A percentile compares a stretch with the other conserved stretches of the same genome.
These are phyloP conservation scores for Bombus terrestris DNA, from an alignment of 1,140 invertebrate genomes.

Conservation along the genomic window DNA sequence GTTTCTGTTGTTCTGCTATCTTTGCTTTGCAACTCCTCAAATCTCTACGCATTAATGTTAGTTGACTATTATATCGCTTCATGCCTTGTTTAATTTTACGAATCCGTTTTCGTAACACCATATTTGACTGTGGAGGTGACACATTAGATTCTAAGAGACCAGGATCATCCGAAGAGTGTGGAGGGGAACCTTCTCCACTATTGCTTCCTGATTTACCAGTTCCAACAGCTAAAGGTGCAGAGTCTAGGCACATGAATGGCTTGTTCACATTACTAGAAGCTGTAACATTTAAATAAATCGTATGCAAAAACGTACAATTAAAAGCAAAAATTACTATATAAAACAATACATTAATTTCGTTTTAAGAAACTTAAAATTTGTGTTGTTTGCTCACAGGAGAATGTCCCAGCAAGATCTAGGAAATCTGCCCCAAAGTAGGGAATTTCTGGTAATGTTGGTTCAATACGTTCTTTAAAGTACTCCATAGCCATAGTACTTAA, in stretches of 20 bases:
- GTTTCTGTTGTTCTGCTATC: constrained; percentile 91
- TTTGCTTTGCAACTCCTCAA: constrained; percentile 90
- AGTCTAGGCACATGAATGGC: constrained; percentile 86
- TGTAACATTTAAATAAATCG: constrained; percentile 67
- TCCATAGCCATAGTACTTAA: constrained; percentile 96
- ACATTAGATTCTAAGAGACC: constrained; percentile 84
- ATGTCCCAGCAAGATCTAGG: constrained; percentile 87
- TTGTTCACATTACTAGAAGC: constrained; percentile 85
- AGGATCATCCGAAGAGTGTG: constrained; percentile 80
- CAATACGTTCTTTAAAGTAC: constrained; percentile 95
- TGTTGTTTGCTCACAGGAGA: constrained; percentile 84
- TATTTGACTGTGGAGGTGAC: constrained; percentile 90
- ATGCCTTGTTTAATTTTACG: constrained; percentile 94
- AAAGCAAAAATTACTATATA: background rate
- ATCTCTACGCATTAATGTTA: constrained; percentile 89
- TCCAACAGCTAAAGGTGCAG: constrained; percentile 83
- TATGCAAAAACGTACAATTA: constrained; percentile 7
- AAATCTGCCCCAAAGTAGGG: constrained; percentile 93
- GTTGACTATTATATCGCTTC: constrained; percentile 92
- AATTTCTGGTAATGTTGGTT: constrained; percentile 92
- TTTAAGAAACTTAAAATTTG: background rate
- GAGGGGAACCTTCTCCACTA: constrained; percentile 78
- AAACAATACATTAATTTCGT: background rate
- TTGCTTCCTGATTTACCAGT: constrained; percentile 76
- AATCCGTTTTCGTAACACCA: constrained; percentile 92